Conservation (phyloP, 2,113 vertebrate species). For the Mystacornis crossleyi region DNA sequence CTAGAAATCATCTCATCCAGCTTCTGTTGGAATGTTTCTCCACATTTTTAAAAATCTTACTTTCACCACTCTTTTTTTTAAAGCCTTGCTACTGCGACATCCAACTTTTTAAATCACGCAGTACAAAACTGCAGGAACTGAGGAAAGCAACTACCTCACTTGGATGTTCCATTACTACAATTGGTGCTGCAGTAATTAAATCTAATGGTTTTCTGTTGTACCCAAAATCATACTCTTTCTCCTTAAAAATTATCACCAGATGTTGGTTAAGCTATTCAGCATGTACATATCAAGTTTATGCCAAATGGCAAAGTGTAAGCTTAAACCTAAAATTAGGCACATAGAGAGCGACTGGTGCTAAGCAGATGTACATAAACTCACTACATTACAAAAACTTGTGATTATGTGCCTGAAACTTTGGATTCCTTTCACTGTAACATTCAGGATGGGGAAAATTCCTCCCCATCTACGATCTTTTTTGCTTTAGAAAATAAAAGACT, state of each 20-base stretch:
- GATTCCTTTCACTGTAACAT: background rate
- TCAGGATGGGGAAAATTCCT: background rate
- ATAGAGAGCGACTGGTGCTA: conserved; percentile 28
- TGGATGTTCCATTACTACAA: background rate
- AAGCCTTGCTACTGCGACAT: background rate
- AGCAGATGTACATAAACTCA: conserved; percentile 61
- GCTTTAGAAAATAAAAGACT: background rate
- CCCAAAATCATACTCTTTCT: background rate
- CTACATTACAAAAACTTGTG: conserved; percentile 41
- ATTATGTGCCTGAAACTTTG: conserved; percentile 20
- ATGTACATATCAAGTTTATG: background rate
- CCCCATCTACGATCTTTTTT: background rate
- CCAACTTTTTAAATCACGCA: background rate
- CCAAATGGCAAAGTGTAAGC: background rate
- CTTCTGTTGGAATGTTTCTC: background rate
- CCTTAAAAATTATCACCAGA: conserved; percentile 1
- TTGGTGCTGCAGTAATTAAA: background rate
- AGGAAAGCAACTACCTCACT: background rate
- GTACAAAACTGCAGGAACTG: background rate
- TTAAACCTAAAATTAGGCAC: conserved; percentile 21
- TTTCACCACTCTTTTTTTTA: background rate
- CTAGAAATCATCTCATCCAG: background rate
- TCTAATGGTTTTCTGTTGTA: background rate
- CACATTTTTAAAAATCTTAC: background rate
- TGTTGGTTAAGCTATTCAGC: background rate